A percentile compares a stretch with the other conserved stretches of the same genome.
phyloP scores from a whole-genome alignment of 2,888 invertebrate genomes.

The Acrobasis consociella region DNA sequence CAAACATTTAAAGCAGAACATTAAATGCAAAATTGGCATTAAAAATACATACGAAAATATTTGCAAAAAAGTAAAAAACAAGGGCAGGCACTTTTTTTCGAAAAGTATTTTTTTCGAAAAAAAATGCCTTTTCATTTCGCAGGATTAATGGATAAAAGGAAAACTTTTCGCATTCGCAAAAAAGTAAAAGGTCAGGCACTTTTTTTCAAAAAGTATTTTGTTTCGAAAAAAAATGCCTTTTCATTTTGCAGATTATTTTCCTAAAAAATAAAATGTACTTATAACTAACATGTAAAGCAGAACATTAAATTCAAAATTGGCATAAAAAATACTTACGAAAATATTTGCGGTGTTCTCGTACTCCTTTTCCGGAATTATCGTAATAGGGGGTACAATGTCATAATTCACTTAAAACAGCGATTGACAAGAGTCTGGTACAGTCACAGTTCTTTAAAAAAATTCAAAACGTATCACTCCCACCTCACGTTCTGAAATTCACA shows the following conservation, averaged over 20 bases:
- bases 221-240: constrained; percentile 17
- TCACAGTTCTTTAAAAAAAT: constrained; percentile 60
- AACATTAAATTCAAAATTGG: neutral
- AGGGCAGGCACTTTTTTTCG: too few relatives aligned
- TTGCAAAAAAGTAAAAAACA: too few relatives aligned
- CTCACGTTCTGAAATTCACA: constrained; percentile 76
- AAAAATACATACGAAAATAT: too few relatives aligned
- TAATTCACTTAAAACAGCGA: constrained; percentile 65
- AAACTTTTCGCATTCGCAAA: too few relatives aligned
- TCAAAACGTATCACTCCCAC: constrained; percentile 69
- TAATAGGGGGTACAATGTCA: constrained; percentile 73
- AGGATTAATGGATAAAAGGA: too few relatives aligned
- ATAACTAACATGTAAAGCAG: neutral
- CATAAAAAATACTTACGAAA: constrained; percentile 70
- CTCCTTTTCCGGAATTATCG: constrained; percentile 79
- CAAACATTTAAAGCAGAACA: too few relatives aligned
- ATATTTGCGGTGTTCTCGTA: constrained; percentile 76
- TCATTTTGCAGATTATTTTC: constrained; percentile 11
- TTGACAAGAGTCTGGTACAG: constrained; percentile 54
- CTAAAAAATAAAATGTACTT: neutral
- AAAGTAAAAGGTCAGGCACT: too few relatives aligned
- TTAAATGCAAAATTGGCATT: too few relatives aligned
- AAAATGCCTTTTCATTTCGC: too few relatives aligned
- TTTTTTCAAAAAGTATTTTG: constrained; percentile 29
- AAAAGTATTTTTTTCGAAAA: too few relatives aligned